phyloP scores from a whole-genome alignment of 2,113 vertebrate genomes.

The Pan troglodytes region DNA sequence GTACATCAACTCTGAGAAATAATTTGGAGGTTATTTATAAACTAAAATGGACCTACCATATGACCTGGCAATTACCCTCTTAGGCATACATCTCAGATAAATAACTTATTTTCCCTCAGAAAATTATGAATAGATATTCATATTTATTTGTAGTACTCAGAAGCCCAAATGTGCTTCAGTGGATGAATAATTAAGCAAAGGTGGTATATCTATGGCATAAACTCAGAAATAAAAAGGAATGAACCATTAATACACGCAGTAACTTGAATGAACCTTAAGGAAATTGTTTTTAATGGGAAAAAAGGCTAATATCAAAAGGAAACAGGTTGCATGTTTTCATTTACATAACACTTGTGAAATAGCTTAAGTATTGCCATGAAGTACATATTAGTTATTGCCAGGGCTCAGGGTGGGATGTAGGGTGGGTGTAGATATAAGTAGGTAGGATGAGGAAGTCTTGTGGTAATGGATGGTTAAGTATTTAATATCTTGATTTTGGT shows the following conservation, averaged over 20 bases:
- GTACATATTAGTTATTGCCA: background rate
- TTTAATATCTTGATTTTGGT: background rate
- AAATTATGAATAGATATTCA: no score
- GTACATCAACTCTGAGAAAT: background rate
- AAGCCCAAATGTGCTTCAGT: background rate
- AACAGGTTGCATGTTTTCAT: background rate
- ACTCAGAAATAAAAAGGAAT: background rate
- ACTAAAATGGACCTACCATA: no score
- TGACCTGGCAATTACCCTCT: no score
- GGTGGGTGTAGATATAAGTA: background rate
- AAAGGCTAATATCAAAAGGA: background rate
- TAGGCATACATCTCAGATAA: no score
- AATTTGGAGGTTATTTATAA: background rate
- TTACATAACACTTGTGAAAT: background rate
- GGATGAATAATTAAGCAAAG: background rate
- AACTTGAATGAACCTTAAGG: background rate
- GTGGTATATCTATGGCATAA: background rate
- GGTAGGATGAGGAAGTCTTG: background rate
- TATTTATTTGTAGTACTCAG: background rate
- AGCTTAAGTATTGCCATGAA: background rate
- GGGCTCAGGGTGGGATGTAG: background rate
- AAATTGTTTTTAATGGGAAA: background rate
- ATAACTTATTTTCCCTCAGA: no score
- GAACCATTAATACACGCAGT: background rate
- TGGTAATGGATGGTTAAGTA: background rate